A percentile compares a stretch with the other conserved stretches of the same genome.
phyloP scores from a whole-genome alignment of 2,113 vertebrate genomes.

The Tenebrosternarchus preto region DNA sequence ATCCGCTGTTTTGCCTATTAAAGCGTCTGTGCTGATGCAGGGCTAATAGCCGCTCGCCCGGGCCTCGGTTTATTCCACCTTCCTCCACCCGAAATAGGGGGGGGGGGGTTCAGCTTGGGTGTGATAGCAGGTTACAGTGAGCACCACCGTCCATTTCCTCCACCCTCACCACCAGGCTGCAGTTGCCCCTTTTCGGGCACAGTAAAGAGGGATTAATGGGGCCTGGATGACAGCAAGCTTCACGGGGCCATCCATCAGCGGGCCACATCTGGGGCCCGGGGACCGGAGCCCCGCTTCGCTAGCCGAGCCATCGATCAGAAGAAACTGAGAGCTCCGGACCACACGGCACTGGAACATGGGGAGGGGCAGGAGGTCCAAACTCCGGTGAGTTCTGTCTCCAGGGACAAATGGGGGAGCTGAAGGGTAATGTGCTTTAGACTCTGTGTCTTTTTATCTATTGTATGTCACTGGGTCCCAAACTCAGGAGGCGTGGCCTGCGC shows the following conservation, averaged over 20 bases:
- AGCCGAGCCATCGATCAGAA: constrained; percentile 76
- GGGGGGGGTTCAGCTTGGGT: neutral
- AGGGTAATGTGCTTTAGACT: neutral
- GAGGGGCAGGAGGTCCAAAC: constrained; percentile 18
- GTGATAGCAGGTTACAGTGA: neutral
- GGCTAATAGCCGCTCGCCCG: neutral
- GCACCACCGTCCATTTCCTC: constrained; percentile 29
- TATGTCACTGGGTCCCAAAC: neutral
- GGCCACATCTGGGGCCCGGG: constrained; percentile 65
- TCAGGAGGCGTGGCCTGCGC: too few relatives aligned
- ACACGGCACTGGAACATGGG: too few relatives aligned
- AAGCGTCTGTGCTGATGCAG: constrained; percentile 3
- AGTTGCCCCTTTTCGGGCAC: constrained; percentile 39
- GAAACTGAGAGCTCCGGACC: too few relatives aligned
- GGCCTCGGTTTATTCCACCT: constrained; percentile 2
- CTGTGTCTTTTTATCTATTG: neutral
- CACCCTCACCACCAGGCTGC: constrained; percentile 48
- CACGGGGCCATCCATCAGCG: constrained; percentile 73
- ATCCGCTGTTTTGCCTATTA: constrained; percentile 37
- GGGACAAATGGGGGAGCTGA: too few relatives aligned
- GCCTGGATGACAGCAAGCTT: constrained; percentile 62
- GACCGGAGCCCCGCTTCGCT: constrained; percentile 72
- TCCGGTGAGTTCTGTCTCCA: neutral
- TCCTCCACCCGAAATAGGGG: constrained; percentile 11
- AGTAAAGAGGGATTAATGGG: constrained; percentile 62